Evolutionary conservation across 2,888 invertebrate genomes (phyloP).

Genomic region (Drosophila lacicola): DNA sequence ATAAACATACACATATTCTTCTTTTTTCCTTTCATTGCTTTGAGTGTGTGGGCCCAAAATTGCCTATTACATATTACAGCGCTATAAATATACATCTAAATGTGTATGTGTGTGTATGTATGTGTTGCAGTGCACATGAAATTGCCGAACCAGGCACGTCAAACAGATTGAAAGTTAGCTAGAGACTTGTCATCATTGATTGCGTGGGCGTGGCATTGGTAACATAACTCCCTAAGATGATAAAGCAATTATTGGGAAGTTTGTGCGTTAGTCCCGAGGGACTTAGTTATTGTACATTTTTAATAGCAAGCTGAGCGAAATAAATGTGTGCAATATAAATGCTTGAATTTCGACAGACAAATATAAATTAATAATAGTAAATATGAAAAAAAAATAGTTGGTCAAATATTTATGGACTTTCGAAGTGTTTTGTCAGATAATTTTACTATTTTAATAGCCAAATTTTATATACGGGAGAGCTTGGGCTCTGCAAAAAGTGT

Average conservation of each 20-base stretch:
- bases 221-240: conserved; percentile 64
- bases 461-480: too few species aligned
- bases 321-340: neutral
- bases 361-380: neutral
- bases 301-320: conserved; percentile 7
- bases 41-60: conserved; percentile 37
- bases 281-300: conserved; percentile 8
- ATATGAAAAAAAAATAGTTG: neutral
- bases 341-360: neutral
- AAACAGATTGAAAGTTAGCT: conserved; percentile 52
- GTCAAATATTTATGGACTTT: too few species aligned
- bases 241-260: conserved; percentile 65
- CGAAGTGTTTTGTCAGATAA: too few species aligned
- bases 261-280: conserved; percentile 23
- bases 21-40: neutral
- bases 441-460: too few species aligned
- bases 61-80: conserved; percentile 59
- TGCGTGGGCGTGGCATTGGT: conserved; percentile 44
- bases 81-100: too few species aligned
- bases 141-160: conserved; percentile 30
- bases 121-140: conserved; percentile 26
- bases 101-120: conserved; percentile 1
- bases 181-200: conserved; percentile 17
- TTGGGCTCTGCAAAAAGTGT: too few species aligned
- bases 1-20: conserved; percentile 9